Evolutionary conservation across 2,113 vertebrate species (phyloP).

Genomic region (Calyptommatus sinebrachiatus): DNA sequence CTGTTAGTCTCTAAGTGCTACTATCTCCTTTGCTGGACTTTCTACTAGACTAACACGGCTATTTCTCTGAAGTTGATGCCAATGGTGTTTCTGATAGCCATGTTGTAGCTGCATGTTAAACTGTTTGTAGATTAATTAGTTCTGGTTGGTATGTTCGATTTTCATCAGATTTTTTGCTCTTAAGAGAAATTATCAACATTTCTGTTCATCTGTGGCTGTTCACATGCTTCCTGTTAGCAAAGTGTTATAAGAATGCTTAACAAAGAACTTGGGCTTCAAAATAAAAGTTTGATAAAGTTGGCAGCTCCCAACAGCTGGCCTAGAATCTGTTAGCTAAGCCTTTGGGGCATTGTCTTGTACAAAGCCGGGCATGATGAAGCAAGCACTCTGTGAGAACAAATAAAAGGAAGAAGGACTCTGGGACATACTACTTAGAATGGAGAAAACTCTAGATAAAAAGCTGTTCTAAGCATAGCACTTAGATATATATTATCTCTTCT

Average conservation of each 20-base stretch:
- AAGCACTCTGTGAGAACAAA: constrained; percentile 29
- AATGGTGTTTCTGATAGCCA: background rate
- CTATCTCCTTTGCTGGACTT: too few species aligned
- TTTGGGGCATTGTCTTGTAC: constrained; percentile 30
- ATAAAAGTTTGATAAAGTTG: background rate
- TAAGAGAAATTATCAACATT: background rate
- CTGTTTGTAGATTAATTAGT: constrained; percentile 30
- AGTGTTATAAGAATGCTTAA: background rate
- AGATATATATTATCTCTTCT: too few species aligned
- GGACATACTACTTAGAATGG: constrained; percentile 24
- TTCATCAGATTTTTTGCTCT: background rate
- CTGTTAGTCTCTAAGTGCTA: too few species aligned
- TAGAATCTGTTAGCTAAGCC: constrained; percentile 22
- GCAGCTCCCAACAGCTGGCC: constrained; percentile 36
- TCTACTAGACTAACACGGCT: too few species aligned
- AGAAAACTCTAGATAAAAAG: constrained; percentile 5
- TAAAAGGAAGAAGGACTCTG: constrained; percentile 40
- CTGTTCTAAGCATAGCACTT: too few species aligned
- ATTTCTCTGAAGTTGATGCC: too few species aligned
- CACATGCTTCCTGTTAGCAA: background rate
- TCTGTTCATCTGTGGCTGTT: constrained; percentile 40
- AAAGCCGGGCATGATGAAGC: constrained; percentile 34
- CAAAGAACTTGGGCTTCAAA: constrained; percentile 11
- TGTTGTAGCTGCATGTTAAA: background rate
- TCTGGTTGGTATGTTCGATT: background rate